Percentiles rank a stretch among this genome's conserved stretches.
Conservation (phyloP, 2,888 invertebrate species). For the Epistrophella euchroma region DNA sequence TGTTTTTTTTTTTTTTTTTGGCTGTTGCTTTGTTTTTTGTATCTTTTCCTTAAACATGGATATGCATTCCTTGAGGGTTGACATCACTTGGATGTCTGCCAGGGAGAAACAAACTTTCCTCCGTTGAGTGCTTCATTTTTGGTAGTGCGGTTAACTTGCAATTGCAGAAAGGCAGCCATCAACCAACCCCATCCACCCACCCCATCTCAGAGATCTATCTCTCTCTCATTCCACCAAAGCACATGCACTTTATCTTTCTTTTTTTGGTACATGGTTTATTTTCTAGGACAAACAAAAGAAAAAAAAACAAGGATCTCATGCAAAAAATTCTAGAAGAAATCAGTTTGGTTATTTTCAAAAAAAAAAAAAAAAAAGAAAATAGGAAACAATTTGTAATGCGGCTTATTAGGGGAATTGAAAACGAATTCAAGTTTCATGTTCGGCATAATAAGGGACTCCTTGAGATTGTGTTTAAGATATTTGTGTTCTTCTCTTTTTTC, state of each 20-base stretch:
- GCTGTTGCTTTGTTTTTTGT: constrained; percentile 22
- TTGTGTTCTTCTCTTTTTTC: not conserved
- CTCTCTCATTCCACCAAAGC: not conserved
- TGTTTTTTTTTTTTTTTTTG: constrained; percentile 20
- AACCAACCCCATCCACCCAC: not conserved
- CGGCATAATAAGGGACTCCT: constrained; percentile 69
- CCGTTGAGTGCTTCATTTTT: constrained; percentile 70
- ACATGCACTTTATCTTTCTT: constrained; percentile 7
- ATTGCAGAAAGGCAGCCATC: constrained; percentile 31
- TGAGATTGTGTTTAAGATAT: constrained; percentile 9
- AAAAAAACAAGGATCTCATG: not conserved
- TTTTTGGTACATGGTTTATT: constrained; percentile 23
- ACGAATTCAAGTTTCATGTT: constrained; percentile 73
- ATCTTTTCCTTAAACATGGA: constrained; percentile 40
- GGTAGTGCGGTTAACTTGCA: constrained; percentile 71
- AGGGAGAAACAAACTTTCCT: constrained; percentile 65
- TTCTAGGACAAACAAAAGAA: constrained; percentile 7
- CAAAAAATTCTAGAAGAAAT: constrained; percentile 41
- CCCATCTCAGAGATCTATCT: constrained; percentile 1
- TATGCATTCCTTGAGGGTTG: constrained; percentile 70
- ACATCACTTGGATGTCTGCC: constrained; percentile 72
- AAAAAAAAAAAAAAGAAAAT: constrained; percentile 29
- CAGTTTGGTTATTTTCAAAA: constrained; percentile 46
- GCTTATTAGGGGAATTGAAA: constrained; percentile 75
- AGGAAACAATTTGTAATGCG: constrained; percentile 75